Percentiles rank a stretch among this genome's conserved stretches.
phyloP scores from a whole-genome alignment of 92 coral and sea anemone genomes.

The Actinostola sp. region DNA sequence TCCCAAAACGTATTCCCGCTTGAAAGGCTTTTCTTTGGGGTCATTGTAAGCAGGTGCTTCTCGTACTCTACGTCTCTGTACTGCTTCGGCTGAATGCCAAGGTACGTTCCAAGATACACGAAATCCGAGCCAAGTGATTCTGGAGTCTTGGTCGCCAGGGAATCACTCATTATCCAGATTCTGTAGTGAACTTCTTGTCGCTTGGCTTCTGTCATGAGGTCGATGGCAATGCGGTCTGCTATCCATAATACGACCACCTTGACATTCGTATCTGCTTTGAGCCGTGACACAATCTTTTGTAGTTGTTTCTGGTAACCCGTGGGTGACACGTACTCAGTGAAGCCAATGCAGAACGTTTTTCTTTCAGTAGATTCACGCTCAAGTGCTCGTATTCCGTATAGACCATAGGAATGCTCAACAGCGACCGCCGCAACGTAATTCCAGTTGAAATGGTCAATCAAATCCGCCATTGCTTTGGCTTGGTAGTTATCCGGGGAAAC shows the following conservation, averaged over 20 bases:
- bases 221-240: constrained; percentile 56
- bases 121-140: constrained; percentile 61
- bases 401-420: constrained; percentile 75
- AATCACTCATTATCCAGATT: constrained; percentile 83
- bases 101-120: constrained; percentile 58
- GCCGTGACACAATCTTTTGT: constrained; percentile 43
- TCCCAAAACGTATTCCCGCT: constrained; percentile 58
- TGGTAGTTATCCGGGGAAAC: constrained; percentile 69
- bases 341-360: constrained; percentile 66
- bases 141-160: constrained; percentile 67
- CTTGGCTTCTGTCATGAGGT: constrained; percentile 62
- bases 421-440: constrained; percentile 74
- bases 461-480: constrained; percentile 80
- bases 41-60: constrained; percentile 36
- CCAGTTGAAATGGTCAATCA: constrained; percentile 67
- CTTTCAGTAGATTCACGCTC: constrained; percentile 63
- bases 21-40: constrained; percentile 35
- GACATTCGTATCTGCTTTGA: constrained; percentile 48
- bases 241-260: constrained; percentile 80
- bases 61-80: constrained; percentile 50
- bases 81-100: constrained; percentile 68
- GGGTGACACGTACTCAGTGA: constrained; percentile 70
- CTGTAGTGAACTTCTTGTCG: constrained; percentile 53
- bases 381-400: constrained; percentile 71
- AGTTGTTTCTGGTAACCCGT: constrained; percentile 40